These are phyloP conservation scores for Eulemur macaco DNA, from an alignment of 2,113 vertebrate species.

Conservation along the genomic window DNA sequence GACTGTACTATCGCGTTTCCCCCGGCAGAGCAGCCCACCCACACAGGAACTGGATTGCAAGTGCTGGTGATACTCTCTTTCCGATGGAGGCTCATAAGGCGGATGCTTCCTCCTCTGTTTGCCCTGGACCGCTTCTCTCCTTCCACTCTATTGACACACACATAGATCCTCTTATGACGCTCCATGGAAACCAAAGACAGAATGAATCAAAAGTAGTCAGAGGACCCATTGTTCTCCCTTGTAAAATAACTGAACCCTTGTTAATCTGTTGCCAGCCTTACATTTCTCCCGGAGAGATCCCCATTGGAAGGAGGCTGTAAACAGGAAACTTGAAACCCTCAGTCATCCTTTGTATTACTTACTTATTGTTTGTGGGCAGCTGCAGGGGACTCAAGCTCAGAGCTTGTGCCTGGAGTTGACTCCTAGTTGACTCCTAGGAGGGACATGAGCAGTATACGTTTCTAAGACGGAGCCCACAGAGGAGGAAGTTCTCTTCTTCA, in stretches of 20 bases:
- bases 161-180: slow-evolving; percentile 69
- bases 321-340: slow-evolving; percentile 27
- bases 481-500: background rate
- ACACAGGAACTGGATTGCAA: slow-evolving; percentile 68
- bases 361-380: background rate
- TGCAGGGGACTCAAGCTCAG: background rate
- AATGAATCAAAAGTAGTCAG: slow-evolving; percentile 70
- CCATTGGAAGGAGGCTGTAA: slow-evolving; percentile 54
- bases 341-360: slow-evolving; percentile 5
- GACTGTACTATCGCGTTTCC: slow-evolving; percentile 25
- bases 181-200: slow-evolving; percentile 70
- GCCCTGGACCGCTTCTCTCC: slow-evolving; percentile 56
- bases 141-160: slow-evolving; percentile 57
- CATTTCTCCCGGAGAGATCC: background rate
- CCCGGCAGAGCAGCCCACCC: slow-evolving; percentile 62
- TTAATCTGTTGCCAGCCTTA: slow-evolving; percentile 56
- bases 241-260: slow-evolving; percentile 69
- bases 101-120: slow-evolving; percentile 55
- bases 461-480: background rate
- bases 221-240: slow-evolving; percentile 70
- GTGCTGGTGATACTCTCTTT: slow-evolving; percentile 53
- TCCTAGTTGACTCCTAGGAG: background rate
- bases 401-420: background rate
- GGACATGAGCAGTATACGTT: background rate
- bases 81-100: slow-evolving; percentile 8